Conservation (phyloP, 2,113 vertebrate genomes). For the Melanerpes formicivorus region DNA sequence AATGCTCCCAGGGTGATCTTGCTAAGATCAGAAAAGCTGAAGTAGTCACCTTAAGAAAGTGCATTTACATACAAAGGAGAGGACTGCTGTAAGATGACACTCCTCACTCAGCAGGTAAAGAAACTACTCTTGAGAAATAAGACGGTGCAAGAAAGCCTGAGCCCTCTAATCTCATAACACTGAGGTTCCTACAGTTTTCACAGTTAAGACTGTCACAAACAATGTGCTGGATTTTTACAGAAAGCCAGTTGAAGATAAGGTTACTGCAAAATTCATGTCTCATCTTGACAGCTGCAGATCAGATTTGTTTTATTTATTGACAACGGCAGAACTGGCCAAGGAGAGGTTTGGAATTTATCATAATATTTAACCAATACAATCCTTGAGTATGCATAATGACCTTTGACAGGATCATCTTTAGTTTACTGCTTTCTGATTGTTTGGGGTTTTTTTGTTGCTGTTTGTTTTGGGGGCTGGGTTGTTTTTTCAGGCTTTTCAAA, state of each 20-base stretch:
- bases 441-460: no score
- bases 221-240: neutral
- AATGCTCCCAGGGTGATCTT: neutral
- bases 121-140: neutral
- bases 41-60: neutral
- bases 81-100: neutral
- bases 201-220: neutral
- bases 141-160: neutral
- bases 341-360: neutral
- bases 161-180: neutral
- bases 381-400: fast-evolving
- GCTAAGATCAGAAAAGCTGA: neutral
- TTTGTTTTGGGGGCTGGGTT: no score
- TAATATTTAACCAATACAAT: neutral
- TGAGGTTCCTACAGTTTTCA: neutral
- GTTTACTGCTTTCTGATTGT: neutral
- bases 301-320: neutral
- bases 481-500: neutral
- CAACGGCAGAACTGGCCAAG: neutral
- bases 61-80: neutral
- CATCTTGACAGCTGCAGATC: neutral
- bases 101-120: neutral
- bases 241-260: neutral
- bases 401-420: neutral
- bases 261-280: neutral